Percentiles rank a stretch among this genome's conserved stretches.
Conservation (phyloP, 1,140 invertebrate genomes). For the Drosophila ercepeae region DNA sequence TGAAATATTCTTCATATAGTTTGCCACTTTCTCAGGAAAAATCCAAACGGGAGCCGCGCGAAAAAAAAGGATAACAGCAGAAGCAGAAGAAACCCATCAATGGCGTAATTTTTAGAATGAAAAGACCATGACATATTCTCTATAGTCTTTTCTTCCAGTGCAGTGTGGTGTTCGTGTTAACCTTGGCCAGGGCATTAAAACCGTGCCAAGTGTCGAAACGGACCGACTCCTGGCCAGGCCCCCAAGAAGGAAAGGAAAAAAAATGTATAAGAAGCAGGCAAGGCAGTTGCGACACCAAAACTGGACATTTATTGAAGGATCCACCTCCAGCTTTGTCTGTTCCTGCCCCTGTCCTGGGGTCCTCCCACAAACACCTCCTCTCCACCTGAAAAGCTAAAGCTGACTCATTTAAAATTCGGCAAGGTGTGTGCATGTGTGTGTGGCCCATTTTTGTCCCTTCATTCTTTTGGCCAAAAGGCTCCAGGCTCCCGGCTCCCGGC, state of each 20-base stretch:
- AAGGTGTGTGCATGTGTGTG: constrained; percentile 36
- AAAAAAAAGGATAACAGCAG: too few relatives aligned
- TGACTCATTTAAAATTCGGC: constrained; percentile 70
- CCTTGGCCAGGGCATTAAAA: constrained; percentile 76
- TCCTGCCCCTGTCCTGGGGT: not conserved
- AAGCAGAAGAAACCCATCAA: too few relatives aligned
- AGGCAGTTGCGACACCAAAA: constrained; percentile 15
- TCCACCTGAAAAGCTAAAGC: constrained; percentile 13
- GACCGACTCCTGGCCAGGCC: constrained; percentile 42
- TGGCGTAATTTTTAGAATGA: too few relatives aligned
- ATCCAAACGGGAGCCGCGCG: too few relatives aligned
- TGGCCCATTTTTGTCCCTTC: constrained; percentile 23
- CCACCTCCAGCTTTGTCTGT: constrained; percentile 2
- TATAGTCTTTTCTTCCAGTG: constrained; percentile 21
- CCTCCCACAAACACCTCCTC: too few relatives aligned
- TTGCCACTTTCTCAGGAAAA: too few relatives aligned
- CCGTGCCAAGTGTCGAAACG: constrained; percentile 66
- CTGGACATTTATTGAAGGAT: constrained; percentile 52
- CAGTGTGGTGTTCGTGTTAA: constrained; percentile 38
- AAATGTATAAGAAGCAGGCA: not conserved
- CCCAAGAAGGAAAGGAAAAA: constrained; percentile 6
- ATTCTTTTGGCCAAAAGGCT: constrained; percentile 14
- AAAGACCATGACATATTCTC: too few relatives aligned
- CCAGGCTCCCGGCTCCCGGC: constrained; percentile 12
- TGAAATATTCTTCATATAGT: too few relatives aligned